Evolutionary conservation across 2,888 invertebrate genomes (phyloP).

Genomic region (Disparrhopalites patrizii): DNA sequence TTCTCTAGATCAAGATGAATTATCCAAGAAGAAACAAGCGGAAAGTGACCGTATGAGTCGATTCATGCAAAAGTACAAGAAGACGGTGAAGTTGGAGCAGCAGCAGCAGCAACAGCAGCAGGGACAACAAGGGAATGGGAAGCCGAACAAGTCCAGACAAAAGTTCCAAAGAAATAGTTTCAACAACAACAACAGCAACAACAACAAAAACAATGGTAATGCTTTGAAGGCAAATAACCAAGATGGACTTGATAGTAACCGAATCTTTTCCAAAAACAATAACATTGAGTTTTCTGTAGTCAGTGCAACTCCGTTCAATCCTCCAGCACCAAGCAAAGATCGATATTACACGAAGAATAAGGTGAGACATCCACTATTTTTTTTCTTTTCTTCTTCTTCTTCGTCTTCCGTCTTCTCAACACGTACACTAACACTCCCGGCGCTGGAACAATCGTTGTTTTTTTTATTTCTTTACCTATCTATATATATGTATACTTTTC

Average conservation of each 20-base stretch:
- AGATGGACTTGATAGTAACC: conserved; percentile 30
- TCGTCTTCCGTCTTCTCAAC: too few relatives aligned
- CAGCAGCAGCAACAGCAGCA: conserved; percentile 54
- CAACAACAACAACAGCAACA: too few relatives aligned
- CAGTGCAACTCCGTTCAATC: conserved; percentile 39
- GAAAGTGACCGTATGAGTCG: conserved; percentile 60
- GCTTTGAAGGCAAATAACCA: conserved; percentile 19
- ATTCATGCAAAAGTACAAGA: conserved; percentile 64
- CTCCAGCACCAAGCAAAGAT: conserved; percentile 49
- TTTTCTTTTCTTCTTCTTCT: too few relatives aligned
- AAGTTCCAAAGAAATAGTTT: conserved; percentile 34
- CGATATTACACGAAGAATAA: conserved; percentile 58
- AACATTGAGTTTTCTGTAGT: conserved; percentile 38
- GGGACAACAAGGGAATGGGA: conserved; percentile 36
- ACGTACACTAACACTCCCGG: too few relatives aligned
- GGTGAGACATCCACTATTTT: too few relatives aligned
- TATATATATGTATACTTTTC: too few relatives aligned
- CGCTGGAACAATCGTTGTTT: too few relatives aligned
- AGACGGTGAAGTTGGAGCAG: conserved; percentile 53
- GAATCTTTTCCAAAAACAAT: conserved; percentile 39
- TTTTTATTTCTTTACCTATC: too few relatives aligned
- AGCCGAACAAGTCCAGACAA: conserved; percentile 33
- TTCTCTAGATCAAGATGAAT: conserved; percentile 29
- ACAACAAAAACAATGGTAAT: conserved; percentile 9
- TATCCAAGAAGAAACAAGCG: conserved; percentile 57